These are phyloP conservation scores for Oryzias melastigma DNA, from an alignment of 2,113 vertebrate species.

Conservation along the genomic window DNA sequence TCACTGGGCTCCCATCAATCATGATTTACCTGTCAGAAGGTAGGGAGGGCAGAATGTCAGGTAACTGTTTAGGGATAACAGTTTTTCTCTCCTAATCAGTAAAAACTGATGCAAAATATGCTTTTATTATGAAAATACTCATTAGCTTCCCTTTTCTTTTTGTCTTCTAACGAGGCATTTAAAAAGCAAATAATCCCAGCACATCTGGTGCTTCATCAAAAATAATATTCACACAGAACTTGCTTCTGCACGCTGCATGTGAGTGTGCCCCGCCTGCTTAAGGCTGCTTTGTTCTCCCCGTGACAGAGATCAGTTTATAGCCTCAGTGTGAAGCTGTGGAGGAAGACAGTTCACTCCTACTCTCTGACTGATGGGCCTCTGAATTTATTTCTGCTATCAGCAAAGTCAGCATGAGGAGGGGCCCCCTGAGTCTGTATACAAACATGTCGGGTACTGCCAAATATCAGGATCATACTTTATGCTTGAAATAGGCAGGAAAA, in stretches of 20 bases:
- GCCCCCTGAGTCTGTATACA: constrained; percentile 43
- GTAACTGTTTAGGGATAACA: constrained; percentile 15
- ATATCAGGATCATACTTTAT: constrained; percentile 15
- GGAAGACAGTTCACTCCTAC: constrained; percentile 52
- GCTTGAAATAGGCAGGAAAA: neutral
- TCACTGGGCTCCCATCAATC: constrained; percentile 44
- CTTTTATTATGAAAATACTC: constrained; percentile 5
- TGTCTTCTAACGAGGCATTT: constrained; percentile 2
- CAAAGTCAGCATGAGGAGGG: constrained; percentile 58
- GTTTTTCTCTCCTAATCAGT: constrained; percentile 12
- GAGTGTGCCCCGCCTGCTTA: constrained; percentile 28
- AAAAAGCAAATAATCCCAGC: constrained; percentile 29
- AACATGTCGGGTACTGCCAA: constrained; percentile 36
- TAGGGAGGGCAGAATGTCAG: constrained; percentile 10
- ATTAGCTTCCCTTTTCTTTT: constrained; percentile 1
- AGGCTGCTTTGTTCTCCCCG: constrained; percentile 45
- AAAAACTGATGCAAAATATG: constrained; percentile 1
- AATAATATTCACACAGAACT: constrained; percentile 34
- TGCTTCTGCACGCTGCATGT: constrained; percentile 37
- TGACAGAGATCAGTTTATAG: constrained; percentile 54
- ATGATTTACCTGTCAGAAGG: constrained; percentile 12
- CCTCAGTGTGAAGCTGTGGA: constrained; percentile 52
- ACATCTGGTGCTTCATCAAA: constrained; percentile 47
- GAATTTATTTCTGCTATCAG: constrained; percentile 57
- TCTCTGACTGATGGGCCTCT: constrained; percentile 55